A percentile compares a stretch with the other conserved stretches of the same genome.
Conservation (phyloP, 2,888 invertebrate genomes). For the Cheilosia grossa region DNA sequence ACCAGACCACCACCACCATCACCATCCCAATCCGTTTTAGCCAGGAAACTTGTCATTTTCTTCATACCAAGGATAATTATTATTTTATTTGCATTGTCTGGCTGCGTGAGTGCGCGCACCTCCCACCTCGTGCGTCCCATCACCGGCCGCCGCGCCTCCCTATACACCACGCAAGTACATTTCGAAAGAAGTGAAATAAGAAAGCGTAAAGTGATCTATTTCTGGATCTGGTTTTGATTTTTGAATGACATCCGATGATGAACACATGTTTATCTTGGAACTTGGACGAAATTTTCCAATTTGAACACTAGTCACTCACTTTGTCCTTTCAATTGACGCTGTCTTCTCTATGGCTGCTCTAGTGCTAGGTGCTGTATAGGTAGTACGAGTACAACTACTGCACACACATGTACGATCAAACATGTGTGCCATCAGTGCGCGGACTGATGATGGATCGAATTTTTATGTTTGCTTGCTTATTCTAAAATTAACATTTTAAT, state of each 20-base stretch:
- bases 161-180: conserved; percentile 32
- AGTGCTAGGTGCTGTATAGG: conserved; percentile 22
- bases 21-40: conserved; percentile 54
- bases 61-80: conserved; percentile 69
- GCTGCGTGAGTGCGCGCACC: conserved; percentile 41
- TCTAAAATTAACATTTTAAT: conserved; percentile 75
- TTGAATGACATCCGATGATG: conserved; percentile 79
- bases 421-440: conserved; percentile 55
- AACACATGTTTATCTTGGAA: conserved; percentile 78
- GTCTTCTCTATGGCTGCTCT: conserved; percentile 38
- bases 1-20: conserved; percentile 18
- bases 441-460: conserved; percentile 70
- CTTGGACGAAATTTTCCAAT: conserved; percentile 74
- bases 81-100: conserved; percentile 74
- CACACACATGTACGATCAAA: conserved; percentile 46
- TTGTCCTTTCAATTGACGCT: conserved; percentile 73
- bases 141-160: no score
- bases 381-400: conserved; percentile 8
- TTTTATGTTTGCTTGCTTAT: conserved; percentile 59
- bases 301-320: conserved; percentile 75
- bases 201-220: conserved; percentile 75
- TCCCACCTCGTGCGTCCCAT: conserved; percentile 3
- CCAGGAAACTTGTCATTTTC: conserved; percentile 72
- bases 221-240: conserved; percentile 73
- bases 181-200: conserved; percentile 47